Evolutionary conservation across 2,797 vertebrate genomes (phyloP).

Genomic region (Phylloscopus collybita): DNA sequence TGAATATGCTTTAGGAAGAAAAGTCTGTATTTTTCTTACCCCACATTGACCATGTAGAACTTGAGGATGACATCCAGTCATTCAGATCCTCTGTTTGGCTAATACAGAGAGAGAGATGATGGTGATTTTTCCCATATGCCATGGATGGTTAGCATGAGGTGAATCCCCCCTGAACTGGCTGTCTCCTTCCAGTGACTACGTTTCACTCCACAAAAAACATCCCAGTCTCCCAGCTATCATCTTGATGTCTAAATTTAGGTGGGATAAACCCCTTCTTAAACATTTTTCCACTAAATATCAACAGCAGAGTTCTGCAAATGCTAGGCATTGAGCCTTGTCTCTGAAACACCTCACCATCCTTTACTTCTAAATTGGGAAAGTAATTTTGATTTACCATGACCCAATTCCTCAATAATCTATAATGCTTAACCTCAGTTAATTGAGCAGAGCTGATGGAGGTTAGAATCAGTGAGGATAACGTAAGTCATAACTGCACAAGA

Average conservation of each 20-base stretch:
- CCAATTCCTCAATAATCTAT: slow-evolving; percentile 14
- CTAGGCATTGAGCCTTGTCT: background rate
- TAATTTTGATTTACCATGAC: slow-evolving; percentile 10
- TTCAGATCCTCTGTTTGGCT: background rate
- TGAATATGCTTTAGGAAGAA: background rate
- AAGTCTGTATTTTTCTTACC: background rate
- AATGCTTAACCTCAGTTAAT: slow-evolving; percentile 32
- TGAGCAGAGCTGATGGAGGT: slow-evolving; percentile 34
- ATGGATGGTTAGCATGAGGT: background rate
- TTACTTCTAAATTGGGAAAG: background rate
- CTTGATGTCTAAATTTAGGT: background rate
- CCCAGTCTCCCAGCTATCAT: background rate
- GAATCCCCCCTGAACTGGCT: background rate
- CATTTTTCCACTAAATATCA: background rate
- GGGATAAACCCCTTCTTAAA: background rate
- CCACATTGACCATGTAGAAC: background rate
- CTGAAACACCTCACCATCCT: background rate
- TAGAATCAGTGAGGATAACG: background rate
- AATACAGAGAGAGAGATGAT: background rate
- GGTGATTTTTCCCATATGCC: background rate
- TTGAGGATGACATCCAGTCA: background rate
- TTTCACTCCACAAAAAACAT: background rate
- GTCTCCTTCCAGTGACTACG: background rate
- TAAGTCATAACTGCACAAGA: slow-evolving; percentile 42
- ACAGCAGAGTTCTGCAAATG: background rate